Conservation (phyloP, 30 jellyfish, hydroid and myxozoan genomes). For the Catostylus mosaicus region DNA sequence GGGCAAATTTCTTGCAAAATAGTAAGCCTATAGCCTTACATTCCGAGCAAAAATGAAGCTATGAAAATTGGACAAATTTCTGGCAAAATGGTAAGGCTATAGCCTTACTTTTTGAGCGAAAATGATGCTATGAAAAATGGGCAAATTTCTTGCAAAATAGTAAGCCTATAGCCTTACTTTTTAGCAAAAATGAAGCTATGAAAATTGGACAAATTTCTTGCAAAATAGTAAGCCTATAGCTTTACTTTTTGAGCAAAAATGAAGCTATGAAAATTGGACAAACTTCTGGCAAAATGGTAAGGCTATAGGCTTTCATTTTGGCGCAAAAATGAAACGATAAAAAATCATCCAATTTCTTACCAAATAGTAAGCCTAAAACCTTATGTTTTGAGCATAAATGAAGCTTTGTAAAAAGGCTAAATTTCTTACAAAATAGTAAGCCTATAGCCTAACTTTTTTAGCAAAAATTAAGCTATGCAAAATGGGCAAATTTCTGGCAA, state of each 20-base stretch:
- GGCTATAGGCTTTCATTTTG: constrained; percentile 12
- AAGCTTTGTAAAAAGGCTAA: no score
- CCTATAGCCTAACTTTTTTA: neutral
- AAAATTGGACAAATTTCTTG: neutral
- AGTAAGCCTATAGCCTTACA: no score
- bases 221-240: neutral
- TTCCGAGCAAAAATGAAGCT: no score
- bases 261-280: neutral
- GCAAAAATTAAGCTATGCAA: neutral
- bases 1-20: no score
- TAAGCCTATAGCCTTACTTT: neutral
- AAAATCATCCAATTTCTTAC: no score
- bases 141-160: no score
- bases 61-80: no score
- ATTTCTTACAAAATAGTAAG: neutral
- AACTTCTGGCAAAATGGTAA: neutral
- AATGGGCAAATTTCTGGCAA: neutral
- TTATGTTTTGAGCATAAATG: neutral
- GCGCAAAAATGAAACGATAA: neutral
- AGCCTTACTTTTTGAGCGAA: neutral
- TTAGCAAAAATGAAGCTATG: neutral
- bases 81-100: no score
- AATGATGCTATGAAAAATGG: neutral
- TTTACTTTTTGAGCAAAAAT: neutral
- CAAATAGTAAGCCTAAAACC: neutral